These are phyloP conservation scores for Ephydatia muelleri DNA, from an alignment of 37 sponge, comb jelly and placozoan genomes.

Conservation along the genomic window DNA sequence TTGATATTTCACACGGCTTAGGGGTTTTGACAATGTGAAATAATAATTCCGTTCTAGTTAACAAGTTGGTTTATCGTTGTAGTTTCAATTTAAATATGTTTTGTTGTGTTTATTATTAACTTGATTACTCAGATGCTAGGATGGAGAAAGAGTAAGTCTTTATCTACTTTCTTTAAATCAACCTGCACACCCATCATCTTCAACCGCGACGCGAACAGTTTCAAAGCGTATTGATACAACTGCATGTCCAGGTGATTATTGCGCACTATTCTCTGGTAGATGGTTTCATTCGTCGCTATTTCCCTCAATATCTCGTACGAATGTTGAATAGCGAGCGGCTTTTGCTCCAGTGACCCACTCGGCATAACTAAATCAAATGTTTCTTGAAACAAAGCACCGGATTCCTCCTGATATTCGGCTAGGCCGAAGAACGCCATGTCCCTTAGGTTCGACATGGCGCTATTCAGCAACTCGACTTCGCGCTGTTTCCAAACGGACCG, in stretches of 20 bases:
- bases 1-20: too few relatives aligned
- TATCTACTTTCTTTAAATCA: slow-evolving; percentile 2
- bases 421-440: slow-evolving; percentile 76
- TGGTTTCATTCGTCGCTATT: slow-evolving; percentile 22
- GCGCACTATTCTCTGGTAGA: slow-evolving; percentile 35
- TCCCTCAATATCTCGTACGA: slow-evolving; percentile 30
- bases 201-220: slow-evolving; percentile 53
- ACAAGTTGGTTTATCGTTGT: too few relatives aligned
- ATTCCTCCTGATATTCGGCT: slow-evolving; percentile 73
- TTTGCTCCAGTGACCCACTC: slow-evolving; percentile 44
- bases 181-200: slow-evolving; percentile 2
- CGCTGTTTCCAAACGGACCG: slow-evolving; percentile 5
- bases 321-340: slow-evolving; percentile 8
- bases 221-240: slow-evolving; percentile 73
- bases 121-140: neutral
- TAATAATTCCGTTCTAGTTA: too few relatives aligned
- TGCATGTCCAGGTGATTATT: slow-evolving; percentile 77
- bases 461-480: slow-evolving; percentile 35
- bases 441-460: slow-evolving; percentile 73
- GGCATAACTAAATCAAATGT: slow-evolving; percentile 67
- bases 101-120: too few relatives aligned
- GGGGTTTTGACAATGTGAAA: too few relatives aligned
- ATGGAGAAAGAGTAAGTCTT: neutral
- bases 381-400: slow-evolving; percentile 63
- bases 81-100: too few relatives aligned